Base-by-base conservation (phyloP, 2,888 invertebrate species). In the Phyllotreta striolata region DNA sequence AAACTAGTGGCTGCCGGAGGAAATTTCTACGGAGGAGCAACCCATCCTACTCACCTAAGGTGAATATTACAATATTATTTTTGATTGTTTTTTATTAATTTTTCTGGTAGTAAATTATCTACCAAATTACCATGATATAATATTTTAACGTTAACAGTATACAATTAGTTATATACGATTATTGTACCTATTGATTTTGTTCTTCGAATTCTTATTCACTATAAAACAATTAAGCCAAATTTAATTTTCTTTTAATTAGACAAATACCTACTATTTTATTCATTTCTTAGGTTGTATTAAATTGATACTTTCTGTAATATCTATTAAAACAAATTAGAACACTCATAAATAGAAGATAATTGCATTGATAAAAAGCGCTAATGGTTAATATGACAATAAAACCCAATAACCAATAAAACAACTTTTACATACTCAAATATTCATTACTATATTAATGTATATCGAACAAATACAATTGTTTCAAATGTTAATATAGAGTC, bases 1-100 rank as follows among this genome's bases (percentile, higher is more conserved):
- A 75, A 83, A 83, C 80, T 83, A 78, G 78, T 76, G 76, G 76
- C 58, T 63, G 40, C 59, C 41, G 24, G 56, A 54, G 62, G 63
- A 61, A 64, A 60, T 68, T 67, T 67, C 68, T 66, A 65, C 67
- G 66, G 68, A 70, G 64, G 68, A 62, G 68, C 69, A 64, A 55
- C 68, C 67, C 47, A 46, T 65, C 59, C 66, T 68, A 64, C 64
- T 62, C 56, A 64, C 58, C 67, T 65, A 66, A 73, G 73, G 73
- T 74, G 72, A 73, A 72, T 74, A 63, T 63, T 59, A 12, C 59
- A 55, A 55, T 24, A 14, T n/a, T 35, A 46, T 57, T 64, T 35
- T 37, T 4, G 35, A 14, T 46, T 57, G 10, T 52, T 24, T 37
- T 52, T 44, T 44, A 57, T 9, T n/a, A 49, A 34, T 2, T 35